A percentile compares a stretch with the other conserved stretches of the same genome.
Conservation (phyloP, 2,888 invertebrate species). For the Volucella inanis region DNA sequence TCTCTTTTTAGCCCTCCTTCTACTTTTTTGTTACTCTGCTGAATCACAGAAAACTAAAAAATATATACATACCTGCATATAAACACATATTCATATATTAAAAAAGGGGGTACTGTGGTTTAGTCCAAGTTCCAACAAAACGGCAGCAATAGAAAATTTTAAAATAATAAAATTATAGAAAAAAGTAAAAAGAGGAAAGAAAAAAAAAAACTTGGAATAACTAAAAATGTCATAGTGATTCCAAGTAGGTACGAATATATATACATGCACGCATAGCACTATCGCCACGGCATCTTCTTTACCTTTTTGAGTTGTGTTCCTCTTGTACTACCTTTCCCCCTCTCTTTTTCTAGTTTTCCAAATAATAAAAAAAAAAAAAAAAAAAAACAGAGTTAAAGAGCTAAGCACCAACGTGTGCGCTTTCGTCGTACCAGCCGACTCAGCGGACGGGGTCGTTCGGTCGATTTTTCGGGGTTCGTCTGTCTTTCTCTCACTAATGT, state of each 20-base stretch:
- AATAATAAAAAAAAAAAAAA: conserved; percentile 1
- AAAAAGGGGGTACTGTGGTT: conserved; percentile 1
- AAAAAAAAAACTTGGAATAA: conserved; percentile 31
- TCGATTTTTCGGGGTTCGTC: conserved; percentile 70
- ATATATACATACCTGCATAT: too few relatives aligned
- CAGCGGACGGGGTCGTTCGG: conserved; percentile 73
- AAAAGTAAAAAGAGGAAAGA: neutral
- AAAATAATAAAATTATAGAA: neutral
- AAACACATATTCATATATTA: too few relatives aligned
- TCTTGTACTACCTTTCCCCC: conserved; percentile 38
- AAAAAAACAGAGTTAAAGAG: conserved; percentile 5
- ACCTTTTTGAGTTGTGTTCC: conserved; percentile 47
- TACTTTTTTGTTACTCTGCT: conserved; percentile 1
- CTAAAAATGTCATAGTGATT: conserved; percentile 66
- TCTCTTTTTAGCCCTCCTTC: neutral
- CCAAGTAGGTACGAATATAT: conserved; percentile 26
- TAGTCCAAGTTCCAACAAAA: conserved; percentile 9
- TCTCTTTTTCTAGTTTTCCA: conserved; percentile 21
- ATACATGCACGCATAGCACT: conserved; percentile 23
- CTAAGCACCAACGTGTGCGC: conserved; percentile 63
- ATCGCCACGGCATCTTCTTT: conserved; percentile 64
- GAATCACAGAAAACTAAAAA: neutral
- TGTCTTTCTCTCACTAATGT: conserved; percentile 63
- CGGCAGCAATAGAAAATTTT: conserved; percentile 1
- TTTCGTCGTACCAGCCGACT: conserved; percentile 66